phyloP scores from a whole-genome alignment of 53 echinoderm and acorn worm genomes.

The Zoroaster sp. region DNA sequence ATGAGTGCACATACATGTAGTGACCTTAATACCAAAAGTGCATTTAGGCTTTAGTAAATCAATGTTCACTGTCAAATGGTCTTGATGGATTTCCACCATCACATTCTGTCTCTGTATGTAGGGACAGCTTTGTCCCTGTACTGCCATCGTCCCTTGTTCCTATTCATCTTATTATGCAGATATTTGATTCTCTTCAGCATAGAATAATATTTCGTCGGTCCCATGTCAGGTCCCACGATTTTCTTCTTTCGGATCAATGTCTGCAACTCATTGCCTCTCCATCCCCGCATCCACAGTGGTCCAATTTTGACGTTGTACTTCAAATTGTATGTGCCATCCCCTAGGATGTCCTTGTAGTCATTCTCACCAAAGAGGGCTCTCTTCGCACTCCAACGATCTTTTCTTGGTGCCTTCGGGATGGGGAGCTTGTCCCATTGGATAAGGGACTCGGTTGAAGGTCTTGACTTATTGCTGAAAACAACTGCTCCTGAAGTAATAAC shows the following conservation, averaged over 20 bases:
- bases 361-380: conserved; percentile 93
- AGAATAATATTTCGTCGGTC: conserved; percentile 75
- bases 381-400: conserved; percentile 83
- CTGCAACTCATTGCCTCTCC: conserved; percentile 81
- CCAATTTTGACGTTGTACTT: conserved; percentile 79
- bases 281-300: conserved; percentile 86
- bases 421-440: conserved; percentile 84
- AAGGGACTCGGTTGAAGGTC: conserved; percentile 80
- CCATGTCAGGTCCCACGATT: conserved; percentile 63
- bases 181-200: conserved; percentile 82
- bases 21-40: no score
- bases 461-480: conserved; percentile 19
- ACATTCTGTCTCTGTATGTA: conserved; percentile 22
- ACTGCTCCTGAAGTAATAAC: background rate
- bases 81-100: no score
- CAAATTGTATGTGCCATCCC: conserved; percentile 81
- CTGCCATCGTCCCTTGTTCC: conserved; percentile 71
- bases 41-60: no score
- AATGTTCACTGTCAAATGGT: no score
- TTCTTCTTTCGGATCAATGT: conserved; percentile 76
- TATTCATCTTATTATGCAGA: conserved; percentile 73
- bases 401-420: conserved; percentile 65
- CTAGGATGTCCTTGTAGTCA: conserved; percentile 96
- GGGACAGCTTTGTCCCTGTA: conserved; percentile 48
- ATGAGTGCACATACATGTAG: no score